Conservation (phyloP, 2,797 vertebrate species). For the Limnodromus scolopaceus region DNA sequence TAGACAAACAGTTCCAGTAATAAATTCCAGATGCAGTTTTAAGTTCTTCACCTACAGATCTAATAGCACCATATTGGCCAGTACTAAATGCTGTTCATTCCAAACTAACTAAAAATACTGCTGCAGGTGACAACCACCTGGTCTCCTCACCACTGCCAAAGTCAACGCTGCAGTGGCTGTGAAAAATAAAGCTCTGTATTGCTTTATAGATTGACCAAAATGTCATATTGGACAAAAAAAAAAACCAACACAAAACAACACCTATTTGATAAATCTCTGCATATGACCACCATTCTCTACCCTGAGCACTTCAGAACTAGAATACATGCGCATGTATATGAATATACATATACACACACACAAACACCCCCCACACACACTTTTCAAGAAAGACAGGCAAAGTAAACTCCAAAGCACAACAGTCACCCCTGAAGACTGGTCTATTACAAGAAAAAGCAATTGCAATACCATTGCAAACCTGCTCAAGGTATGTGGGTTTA, state of each 20-base stretch:
- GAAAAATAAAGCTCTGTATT: neutral
- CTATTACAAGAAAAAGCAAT: neutral
- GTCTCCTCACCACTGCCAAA: neutral
- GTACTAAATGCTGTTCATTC: neutral
- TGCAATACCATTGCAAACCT: neutral
- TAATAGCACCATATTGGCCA: neutral
- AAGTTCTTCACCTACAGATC: neutral
- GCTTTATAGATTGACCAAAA: neutral
- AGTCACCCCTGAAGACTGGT: no score
- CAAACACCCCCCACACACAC: accelerated
- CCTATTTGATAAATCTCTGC: neutral
- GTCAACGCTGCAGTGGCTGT: neutral
- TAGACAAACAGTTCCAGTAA: neutral
- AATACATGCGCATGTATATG: accelerated
- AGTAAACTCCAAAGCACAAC: neutral
- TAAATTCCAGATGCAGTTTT: neutral
- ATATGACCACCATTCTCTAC: no score
- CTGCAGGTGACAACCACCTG: neutral
- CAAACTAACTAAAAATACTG: neutral
- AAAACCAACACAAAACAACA: no score
- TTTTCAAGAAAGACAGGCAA: neutral
- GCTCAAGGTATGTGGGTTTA: neutral
- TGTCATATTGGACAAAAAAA: accelerated
- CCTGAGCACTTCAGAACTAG: neutral
- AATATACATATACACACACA: neutral